Conservation (phyloP, 2,797 vertebrate genomes). For the Sebastes nivosus region DNA sequence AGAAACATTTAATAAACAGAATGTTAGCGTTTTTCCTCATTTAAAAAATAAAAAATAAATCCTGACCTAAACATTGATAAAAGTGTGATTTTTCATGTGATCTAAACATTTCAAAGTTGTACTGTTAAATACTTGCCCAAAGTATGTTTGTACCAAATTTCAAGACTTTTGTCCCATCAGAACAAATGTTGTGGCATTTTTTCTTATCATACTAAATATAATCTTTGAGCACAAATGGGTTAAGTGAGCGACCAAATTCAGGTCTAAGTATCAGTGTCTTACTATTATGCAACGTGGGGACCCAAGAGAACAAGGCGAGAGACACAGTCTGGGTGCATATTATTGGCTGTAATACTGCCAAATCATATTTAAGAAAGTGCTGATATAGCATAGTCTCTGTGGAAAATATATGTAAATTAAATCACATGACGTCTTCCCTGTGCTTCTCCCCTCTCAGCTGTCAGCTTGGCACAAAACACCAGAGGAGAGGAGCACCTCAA, state of each 20-base stretch:
- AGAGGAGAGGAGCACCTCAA: slow-evolving; percentile 59
- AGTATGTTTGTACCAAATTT: too few relatives aligned
- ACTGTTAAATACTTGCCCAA: too few relatives aligned
- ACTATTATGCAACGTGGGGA: background rate
- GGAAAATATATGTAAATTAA: background rate
- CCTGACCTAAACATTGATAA: too few relatives aligned
- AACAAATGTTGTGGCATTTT: too few relatives aligned
- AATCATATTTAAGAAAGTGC: background rate
- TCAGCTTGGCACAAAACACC: slow-evolving; percentile 75
- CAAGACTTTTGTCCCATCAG: too few relatives aligned
- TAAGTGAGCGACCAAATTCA: background rate
- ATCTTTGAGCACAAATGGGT: background rate
- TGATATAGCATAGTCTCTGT: background rate
- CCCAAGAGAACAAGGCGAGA: background rate
- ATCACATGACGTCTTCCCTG: background rate
- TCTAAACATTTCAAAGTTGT: too few relatives aligned
- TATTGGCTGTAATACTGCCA: background rate
- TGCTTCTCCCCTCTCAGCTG: slow-evolving; percentile 57
- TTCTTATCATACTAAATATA: too few relatives aligned
- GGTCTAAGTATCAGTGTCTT: background rate
- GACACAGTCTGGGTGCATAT: slow-evolving; percentile 1
- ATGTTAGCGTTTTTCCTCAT: too few relatives aligned
- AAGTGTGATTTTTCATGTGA: too few relatives aligned
- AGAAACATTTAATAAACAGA: too few relatives aligned
- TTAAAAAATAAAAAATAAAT: too few relatives aligned